These are phyloP conservation scores for Lycaon pictus DNA, from an alignment of 2,113 vertebrate species.

Conservation along the genomic window DNA sequence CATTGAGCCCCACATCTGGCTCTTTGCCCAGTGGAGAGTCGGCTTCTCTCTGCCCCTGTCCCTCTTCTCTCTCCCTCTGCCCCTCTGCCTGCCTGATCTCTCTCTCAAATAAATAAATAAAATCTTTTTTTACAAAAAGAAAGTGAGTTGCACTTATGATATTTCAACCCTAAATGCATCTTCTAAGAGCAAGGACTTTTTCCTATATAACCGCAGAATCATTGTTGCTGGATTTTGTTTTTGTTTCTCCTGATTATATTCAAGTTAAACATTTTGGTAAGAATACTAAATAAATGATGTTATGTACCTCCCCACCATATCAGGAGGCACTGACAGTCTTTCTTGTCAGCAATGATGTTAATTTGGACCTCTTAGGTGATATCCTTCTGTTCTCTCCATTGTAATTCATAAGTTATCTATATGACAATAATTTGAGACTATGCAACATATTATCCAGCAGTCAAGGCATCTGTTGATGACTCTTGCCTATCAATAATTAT, in stretches of 20 bases:
- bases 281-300: background rate
- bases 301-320: background rate
- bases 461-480: conserved; percentile 3
- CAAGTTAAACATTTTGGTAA: background rate
- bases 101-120: background rate
- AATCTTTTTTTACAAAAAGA: background rate
- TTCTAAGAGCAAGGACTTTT: background rate
- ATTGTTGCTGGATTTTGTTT: background rate
- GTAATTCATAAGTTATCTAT: background rate
- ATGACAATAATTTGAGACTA: background rate
- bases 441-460: background rate
- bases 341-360: background rate
- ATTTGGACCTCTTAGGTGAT: background rate
- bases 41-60: background rate
- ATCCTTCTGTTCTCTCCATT: background rate
- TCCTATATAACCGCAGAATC: background rate
- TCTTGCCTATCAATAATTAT: conserved; percentile 39
- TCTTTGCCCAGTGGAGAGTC: background rate
- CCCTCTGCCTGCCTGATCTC: too few relatives aligned
- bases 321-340: background rate
- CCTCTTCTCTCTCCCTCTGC: background rate
- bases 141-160: background rate
- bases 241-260: background rate
- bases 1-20: background rate
- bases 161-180: background rate